Base-by-base conservation (phyloP, 2,888 invertebrate genomes). In the Orthosia incerta region DNA sequence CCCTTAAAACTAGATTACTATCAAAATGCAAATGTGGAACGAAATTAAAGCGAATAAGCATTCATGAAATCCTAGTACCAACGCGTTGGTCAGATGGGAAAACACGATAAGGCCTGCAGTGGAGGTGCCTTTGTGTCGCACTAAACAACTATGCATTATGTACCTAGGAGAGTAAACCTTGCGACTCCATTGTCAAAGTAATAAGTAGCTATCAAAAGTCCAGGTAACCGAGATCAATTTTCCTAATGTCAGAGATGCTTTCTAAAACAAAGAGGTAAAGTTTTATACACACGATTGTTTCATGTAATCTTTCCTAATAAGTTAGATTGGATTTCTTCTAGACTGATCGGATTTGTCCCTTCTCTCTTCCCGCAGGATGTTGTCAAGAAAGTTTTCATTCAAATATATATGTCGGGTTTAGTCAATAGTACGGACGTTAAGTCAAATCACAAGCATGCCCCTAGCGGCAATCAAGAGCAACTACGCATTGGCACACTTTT, bases 11-110 rank as follows among this genome's bases (percentile, higher is more conserved):
- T 39, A 82, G 78, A 82, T 83, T 63, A 68, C 56, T 70, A 84
- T 87, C 80, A 85, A 85, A 87, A 88, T 87, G 85, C 68, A 82
- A 88, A 87, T 86, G 16, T 26, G 63, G 68, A 48, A 62, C 65
- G 66, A 76, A 80, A 82, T 88, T 83, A 84, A 74, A 81, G 75
- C 63, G 82, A 80, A 85, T 88, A 82, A 79, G 75, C 79, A 85
- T 88, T 85, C 79, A 88, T 85, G 83, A 80, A 83, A 78, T 84
- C 76, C 60, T 75, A 68, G 67, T 64, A 74, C 68, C 61, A 23
- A 65, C 71, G 60, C 72, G 71, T 23, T 72, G 82, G 74, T 81
- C 74, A 73, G 88, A 87, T 88, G 80, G 79, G 85, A 80, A 85
- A 82, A 79, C 63, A 65, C 53, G 85, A 81, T 78, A 83, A 62